These are phyloP conservation scores for Mastacembelus armatus DNA, from an alignment of 2,797 vertebrate genomes.

Conservation along the genomic window DNA sequence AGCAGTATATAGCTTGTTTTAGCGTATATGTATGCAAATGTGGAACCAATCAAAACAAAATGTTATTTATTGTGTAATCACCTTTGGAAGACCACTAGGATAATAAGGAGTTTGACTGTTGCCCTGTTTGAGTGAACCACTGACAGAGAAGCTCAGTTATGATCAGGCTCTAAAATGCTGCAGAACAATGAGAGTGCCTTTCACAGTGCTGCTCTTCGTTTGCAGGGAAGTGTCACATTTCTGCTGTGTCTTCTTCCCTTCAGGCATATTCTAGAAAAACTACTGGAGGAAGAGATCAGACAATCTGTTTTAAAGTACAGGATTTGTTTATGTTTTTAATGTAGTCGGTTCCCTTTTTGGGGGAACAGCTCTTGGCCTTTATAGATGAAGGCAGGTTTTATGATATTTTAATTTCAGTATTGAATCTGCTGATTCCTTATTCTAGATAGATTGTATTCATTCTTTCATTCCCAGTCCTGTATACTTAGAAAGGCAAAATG, in stretches of 20 bases:
- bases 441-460: neutral
- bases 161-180: slow-evolving; percentile 55
- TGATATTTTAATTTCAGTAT: slow-evolving; percentile 4
- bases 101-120: neutral
- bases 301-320: neutral
- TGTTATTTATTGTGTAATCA: slow-evolving; percentile 31
- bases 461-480: slow-evolving; percentile 1
- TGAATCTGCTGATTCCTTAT: slow-evolving; percentile 3
- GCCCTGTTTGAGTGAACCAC: neutral
- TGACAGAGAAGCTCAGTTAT: slow-evolving; percentile 36
- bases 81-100: slow-evolving; percentile 12
- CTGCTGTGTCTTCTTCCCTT: slow-evolving; percentile 24
- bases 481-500: neutral
- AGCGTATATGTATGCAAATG: slow-evolving; percentile 25
- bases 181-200: slow-evolving; percentile 38
- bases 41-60: slow-evolving; percentile 19
- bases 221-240: slow-evolving; percentile 64
- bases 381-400: neutral
- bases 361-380: no score
- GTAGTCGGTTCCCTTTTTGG: neutral
- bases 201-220: slow-evolving; percentile 51
- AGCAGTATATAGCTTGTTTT: neutral
- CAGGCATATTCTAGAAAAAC: slow-evolving; percentile 5
- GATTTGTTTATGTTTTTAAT: neutral
- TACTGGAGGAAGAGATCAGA: neutral